Evolutionary conservation across 2,113 vertebrate species (phyloP), one percentile per base, ranked within the genome.

Genomic region (Channa argus): DNA sequence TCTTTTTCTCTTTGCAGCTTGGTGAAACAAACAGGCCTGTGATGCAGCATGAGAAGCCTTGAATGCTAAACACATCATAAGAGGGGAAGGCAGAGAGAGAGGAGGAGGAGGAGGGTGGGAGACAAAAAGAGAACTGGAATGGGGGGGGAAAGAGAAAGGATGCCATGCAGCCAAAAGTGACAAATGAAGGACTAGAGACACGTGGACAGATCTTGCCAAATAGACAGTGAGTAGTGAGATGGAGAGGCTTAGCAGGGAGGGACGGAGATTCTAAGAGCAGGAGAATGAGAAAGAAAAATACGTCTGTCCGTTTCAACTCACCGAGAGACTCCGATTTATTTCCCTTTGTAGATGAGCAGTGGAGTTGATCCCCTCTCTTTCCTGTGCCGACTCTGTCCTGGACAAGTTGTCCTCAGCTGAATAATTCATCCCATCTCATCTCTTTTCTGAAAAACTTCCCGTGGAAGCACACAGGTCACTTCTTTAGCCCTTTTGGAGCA

Each of bases 51-150:
- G 87, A 86, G 71, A 89, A 86, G 85, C 87, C 82, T 80, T 88
- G 92, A 90, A 92, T 92, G 85, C 85, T 93, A 91, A 94, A 88
- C 74, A 81, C 82, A 71, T 86, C 79, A 81, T 82, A 77, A 69
- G 87, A 79, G 77, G 75, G 80, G 69, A 51, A 76, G 64, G 67
- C 47, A 80, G 62, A 36, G 54, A 52, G 43, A 24, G 38, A 46
- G 45, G 55, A 33, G 56, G 39, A 34, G 39, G 49, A 15, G 43
- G 41, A 39, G 67, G 56, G 55, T 1, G 4, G 53, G 41, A 75
- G 82, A 52, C 49, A 64, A 58, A 83, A 74, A 69, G 62, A 75
- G 52, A 80, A 41, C 7, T 70, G 54, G 47, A 85, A 76, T 72
- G 72, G 24, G 24, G 24, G 24, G 37, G 34, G 15, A 85, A 34